These are phyloP conservation scores for Lamellibrachia satsuma DNA, from an alignment of 2,888 invertebrate genomes.

Conservation along the genomic window DNA sequence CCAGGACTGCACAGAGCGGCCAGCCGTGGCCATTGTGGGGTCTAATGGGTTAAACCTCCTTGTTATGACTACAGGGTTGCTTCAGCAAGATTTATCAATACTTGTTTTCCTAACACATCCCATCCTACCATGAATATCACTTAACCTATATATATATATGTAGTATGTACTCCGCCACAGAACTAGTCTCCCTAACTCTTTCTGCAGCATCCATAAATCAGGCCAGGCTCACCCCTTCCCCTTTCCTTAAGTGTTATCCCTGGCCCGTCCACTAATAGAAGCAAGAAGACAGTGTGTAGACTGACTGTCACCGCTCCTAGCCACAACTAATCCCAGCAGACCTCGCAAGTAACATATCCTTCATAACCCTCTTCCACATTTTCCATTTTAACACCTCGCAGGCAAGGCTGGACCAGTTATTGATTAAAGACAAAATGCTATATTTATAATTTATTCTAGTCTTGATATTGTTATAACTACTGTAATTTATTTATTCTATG, in stretches of 20 bases:
- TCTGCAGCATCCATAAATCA: background rate
- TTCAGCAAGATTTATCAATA: background rate
- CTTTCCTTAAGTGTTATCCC: background rate
- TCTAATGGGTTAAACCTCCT: background rate
- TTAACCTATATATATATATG: background rate
- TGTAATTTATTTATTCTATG: no score
- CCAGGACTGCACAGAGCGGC: no score
- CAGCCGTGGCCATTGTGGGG: no score
- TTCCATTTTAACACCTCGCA: background rate
- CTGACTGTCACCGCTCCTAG: background rate
- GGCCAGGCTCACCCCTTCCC: background rate
- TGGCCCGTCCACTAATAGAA: background rate
- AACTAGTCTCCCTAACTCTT: background rate
- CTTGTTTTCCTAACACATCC: background rate
- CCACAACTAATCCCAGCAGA: background rate
- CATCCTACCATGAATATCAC: background rate
- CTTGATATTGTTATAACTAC: background rate
- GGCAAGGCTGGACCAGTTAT: background rate
- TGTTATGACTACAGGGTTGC: background rate
- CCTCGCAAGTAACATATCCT: background rate
- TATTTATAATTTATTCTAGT: background rate
- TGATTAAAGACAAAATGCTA: background rate
- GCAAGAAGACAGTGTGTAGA: background rate
- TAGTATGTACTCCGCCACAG: background rate
- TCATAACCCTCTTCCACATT: no score